Percentiles rank a stretch among this genome's conserved stretches.
Evolutionary conservation across 2,888 invertebrate species (phyloP).

Genomic region (Tenthredo livida): DNA sequence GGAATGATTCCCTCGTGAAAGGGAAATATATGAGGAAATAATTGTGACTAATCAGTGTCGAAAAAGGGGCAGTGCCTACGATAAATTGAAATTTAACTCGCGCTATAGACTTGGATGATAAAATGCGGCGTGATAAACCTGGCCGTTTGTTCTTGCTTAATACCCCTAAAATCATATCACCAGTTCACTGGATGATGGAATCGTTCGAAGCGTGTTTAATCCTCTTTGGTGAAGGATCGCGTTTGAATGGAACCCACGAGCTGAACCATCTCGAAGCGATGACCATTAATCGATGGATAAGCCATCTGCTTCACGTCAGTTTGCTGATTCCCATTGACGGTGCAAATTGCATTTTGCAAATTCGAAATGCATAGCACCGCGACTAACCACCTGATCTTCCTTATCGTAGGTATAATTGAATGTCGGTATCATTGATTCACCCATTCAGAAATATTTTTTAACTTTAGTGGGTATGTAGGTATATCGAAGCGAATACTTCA

Average conservation of each 20-base stretch:
- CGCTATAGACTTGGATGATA: background rate
- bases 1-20: background rate
- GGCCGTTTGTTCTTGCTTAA: conserved; percentile 43
- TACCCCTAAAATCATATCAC: conserved; percentile 42
- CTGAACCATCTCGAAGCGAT: conserved; percentile 7
- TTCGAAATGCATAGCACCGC: background rate
- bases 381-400: background rate
- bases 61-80: background rate
- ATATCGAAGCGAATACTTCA: background rate
- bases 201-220: conserved; percentile 44
- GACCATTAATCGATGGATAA: conserved; percentile 35
- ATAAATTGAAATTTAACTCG: background rate
- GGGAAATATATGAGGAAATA: background rate
- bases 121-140: conserved; percentile 21
- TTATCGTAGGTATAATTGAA: background rate
- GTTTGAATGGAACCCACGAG: conserved; percentile 18
- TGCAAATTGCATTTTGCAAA: background rate
- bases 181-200: conserved; percentile 30
- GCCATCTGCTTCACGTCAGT: conserved; percentile 40
- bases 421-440: background rate
- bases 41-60: background rate
- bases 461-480: too few species aligned
- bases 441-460: background rate
- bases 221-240: conserved; percentile 21
- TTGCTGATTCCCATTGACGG: conserved; percentile 18